Evolutionary conservation across 2,797 vertebrate genomes (phyloP).

Genomic region (Oreochromis grahami): DNA sequence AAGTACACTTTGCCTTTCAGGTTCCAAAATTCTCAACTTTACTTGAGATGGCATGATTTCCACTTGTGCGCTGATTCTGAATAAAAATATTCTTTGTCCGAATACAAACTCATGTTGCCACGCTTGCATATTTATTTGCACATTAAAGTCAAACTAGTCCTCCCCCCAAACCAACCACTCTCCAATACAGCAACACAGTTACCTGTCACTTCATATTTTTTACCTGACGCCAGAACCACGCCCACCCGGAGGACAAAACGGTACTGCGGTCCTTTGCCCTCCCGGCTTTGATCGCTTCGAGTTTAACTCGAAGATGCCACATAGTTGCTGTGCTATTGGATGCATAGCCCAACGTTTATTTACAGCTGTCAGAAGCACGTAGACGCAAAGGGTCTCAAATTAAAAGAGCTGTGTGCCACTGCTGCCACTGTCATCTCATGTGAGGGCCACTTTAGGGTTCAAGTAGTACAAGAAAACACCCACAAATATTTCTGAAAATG

Average conservation of each 20-base stretch:
- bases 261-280: not conserved
- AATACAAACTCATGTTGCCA: not conserved
- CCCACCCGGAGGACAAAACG: not conserved
- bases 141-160: not conserved
- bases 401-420: not conserved
- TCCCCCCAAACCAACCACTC: fast-evolving
- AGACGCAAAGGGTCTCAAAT: not conserved
- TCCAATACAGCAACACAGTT: not conserved
- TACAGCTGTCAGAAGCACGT: not conserved
- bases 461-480: not conserved
- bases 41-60: not conserved
- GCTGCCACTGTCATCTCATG: not conserved
- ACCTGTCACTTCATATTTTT: not conserved
- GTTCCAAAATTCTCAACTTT: not conserved
- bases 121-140: not conserved
- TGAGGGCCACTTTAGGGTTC: not conserved
- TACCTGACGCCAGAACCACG: not conserved
- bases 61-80: not conserved
- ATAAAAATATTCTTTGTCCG: not conserved
- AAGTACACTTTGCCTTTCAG: not conserved
- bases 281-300: not conserved
- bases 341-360: not conserved
- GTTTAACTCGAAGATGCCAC: not conserved
- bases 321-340: not conserved
- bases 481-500: not conserved